A percentile compares a stretch with the other conserved stretches of the same genome.
Conservation (phyloP, 2,888 invertebrate genomes). For the Calameuta idolon region DNA sequence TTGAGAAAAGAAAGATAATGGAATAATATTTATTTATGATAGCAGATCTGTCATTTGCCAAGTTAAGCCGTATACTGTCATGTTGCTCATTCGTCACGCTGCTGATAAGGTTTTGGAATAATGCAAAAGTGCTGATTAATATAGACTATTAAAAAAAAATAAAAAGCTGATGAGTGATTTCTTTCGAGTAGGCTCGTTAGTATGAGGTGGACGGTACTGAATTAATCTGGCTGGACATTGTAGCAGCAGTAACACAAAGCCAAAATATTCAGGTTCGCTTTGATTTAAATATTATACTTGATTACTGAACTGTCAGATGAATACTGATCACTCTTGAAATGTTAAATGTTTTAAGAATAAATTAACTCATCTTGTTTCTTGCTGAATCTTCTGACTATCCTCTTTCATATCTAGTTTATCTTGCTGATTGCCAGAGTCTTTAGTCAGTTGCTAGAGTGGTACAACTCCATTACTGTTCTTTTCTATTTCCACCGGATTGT, state of each 20-base stretch:
- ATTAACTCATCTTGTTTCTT: conserved; percentile 41
- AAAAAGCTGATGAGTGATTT: conserved; percentile 13
- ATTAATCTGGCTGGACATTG: conserved; percentile 57
- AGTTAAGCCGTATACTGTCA: not conserved
- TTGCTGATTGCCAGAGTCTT: conserved; percentile 39
- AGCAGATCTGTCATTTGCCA: not conserved
- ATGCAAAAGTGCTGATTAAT: conserved; percentile 7
- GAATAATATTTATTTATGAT: not conserved
- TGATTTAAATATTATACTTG: not conserved
- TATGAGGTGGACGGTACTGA: conserved; percentile 62
- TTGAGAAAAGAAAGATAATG: not conserved
- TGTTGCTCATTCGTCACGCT: not conserved
- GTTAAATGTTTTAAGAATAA: not conserved
- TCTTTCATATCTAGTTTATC: conserved; percentile 27
- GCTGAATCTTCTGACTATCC: conserved; percentile 41
- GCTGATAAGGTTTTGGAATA: conserved; percentile 1
- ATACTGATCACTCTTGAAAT: not conserved
- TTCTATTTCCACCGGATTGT: conserved; percentile 39
- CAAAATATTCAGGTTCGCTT: conserved; percentile 47
- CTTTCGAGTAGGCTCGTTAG: conserved; percentile 42
- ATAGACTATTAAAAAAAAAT: conserved; percentile 11
- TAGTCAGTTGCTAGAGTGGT: conserved; percentile 52
- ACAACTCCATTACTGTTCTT: conserved; percentile 45
- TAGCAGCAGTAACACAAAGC: conserved; percentile 55
- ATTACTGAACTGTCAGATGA: not conserved